A percentile compares a stretch with the other conserved stretches of the same genome.
These are phyloP conservation scores for Macquaria ambigua DNA, from an alignment of 2,113 vertebrate genomes.

Conservation along the genomic window DNA sequence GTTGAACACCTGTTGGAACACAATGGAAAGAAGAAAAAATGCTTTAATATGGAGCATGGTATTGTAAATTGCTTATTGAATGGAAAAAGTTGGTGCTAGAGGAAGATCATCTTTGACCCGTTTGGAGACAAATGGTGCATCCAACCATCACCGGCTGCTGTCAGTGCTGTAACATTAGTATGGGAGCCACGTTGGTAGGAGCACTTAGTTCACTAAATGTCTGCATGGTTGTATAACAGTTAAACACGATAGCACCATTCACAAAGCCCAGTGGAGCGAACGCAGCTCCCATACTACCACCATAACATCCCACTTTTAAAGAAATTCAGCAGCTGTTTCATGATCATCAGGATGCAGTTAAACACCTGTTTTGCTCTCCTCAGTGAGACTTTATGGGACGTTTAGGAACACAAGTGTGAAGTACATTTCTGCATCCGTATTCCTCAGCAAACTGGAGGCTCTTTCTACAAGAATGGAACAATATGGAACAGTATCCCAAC, in stretches of 20 bases:
- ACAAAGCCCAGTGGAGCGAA: not conserved
- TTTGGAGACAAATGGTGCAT: not conserved
- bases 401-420: constrained; percentile 4
- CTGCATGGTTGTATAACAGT: not conserved
- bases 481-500: no score
- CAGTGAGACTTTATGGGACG: not conserved
- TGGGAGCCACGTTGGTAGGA: not conserved
- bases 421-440: not conserved
- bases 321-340: not conserved
- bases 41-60: not conserved
- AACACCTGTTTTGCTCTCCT: constrained; percentile 4
- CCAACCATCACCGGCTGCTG: not conserved
- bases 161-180: not conserved
- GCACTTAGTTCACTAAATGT: not conserved
- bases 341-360: not conserved
- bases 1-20: not conserved
- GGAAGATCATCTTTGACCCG: not conserved
- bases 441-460: not conserved
- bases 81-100: no score
- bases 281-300: not conserved
- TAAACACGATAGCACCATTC: not conserved
- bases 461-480: not conserved
- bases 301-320: not conserved
- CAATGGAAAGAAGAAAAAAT: not conserved
- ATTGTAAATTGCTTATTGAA: not conserved